Percentiles rank a stretch among this genome's conserved stretches.
Conservation (phyloP, 2,797 vertebrate species). For the Carduelis carduelis region DNA sequence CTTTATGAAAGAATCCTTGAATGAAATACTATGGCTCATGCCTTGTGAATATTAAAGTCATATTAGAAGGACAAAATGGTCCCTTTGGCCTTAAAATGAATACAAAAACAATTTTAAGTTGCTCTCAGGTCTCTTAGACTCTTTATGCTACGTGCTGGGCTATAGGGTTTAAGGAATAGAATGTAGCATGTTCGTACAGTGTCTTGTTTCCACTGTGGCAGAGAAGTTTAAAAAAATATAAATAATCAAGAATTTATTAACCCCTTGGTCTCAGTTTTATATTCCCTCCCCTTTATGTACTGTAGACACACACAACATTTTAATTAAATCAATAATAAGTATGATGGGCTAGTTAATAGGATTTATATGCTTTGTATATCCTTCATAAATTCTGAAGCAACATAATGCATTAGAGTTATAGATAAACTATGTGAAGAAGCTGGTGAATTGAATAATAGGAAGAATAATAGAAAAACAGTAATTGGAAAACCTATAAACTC, state of each 20-base stretch:
- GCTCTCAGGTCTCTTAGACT: neutral
- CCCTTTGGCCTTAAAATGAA: neutral
- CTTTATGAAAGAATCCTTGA: neutral
- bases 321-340: conserved; percentile 68
- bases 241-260: conserved; percentile 65
- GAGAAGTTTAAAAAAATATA: conserved; percentile 52
- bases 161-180: neutral
- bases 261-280: conserved; percentile 36
- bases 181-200: neutral
- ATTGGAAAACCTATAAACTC: conserved; percentile 69
- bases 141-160: neutral
- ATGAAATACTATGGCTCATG: neutral
- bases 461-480: conserved; percentile 71
- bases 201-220: conserved; percentile 12
- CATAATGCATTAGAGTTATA: conserved; percentile 36
- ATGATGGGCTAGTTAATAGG: conserved; percentile 62
- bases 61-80: neutral
- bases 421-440: conserved; percentile 58
- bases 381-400: conserved; percentile 67
- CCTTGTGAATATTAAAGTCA: neutral
- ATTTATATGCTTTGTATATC: conserved; percentile 66
- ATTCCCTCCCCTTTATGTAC: conserved; percentile 20
- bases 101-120: neutral
- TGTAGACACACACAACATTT: conserved; percentile 13
- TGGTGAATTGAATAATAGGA: conserved; percentile 65